Evolutionary conservation across 2,888 invertebrate species (phyloP), one percentile per base, ranked within the genome.

Genomic region (Aleiodes alternator): DNA sequence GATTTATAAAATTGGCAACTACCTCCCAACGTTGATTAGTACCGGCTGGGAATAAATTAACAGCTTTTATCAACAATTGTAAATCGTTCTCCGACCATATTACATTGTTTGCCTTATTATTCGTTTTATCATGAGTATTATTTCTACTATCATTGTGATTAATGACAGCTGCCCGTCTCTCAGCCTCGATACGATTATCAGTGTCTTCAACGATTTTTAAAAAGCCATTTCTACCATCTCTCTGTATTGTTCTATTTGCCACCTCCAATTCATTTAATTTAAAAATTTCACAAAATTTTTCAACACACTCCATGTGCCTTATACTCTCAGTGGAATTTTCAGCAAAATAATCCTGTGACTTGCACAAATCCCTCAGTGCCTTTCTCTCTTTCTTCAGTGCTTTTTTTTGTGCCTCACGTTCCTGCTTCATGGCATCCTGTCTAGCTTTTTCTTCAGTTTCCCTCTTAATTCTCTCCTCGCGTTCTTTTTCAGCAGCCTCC

Each of bases 21-120:
- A 98, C 97, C 66, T 98, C 97, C 92, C 92, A 94, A 84, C 97
- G 92, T 87, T 97, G 96, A 85, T 95, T 95, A 0, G 99, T 99
- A 14, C 97, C 99, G 6, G 98, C 98, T 0, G 99, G 99, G 89
- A 98, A 99, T 4, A 99, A 90, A 90, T 99, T 99, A 0, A 99
- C 98, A 23, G 98, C 98, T 90, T 99, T 99, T 71, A 99, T 97
- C 3, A 99, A 92, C 61, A 97, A 91, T 86, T 97, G 96, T 23
- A 97, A 92, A 88, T 97, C 96, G 77, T 95, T 96, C 69, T 94
- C 93, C 12, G 92, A 92, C 99, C 99, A 99, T 11, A 92, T 91
- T 0, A 92, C 91, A 3, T 82, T 73, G 4, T 84, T 76, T 0
- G 86, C 82, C 73, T 88, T 89, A 80, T 12, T 29, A 12, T 51